Conservation (phyloP, 2,113 vertebrate species). For the Vulpes ferrilata region DNA sequence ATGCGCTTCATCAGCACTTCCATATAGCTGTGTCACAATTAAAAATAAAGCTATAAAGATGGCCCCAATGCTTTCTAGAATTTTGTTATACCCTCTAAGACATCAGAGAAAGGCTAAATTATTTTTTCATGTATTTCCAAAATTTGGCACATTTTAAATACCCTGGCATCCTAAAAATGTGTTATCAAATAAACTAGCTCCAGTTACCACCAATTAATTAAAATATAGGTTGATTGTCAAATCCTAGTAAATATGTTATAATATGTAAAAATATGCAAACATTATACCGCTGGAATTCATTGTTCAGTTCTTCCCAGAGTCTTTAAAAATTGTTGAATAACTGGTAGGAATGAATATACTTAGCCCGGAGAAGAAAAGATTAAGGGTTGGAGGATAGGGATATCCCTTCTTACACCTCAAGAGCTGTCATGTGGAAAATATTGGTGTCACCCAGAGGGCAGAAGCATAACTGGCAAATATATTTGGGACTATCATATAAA, state of each 20-base stretch:
- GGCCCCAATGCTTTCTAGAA: background rate
- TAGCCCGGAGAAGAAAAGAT: background rate
- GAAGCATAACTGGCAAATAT: background rate
- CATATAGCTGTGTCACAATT: background rate
- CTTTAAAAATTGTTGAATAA: background rate
- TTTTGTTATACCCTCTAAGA: background rate
- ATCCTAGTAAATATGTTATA: background rate
- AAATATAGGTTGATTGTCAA: background rate
- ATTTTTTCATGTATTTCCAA: background rate
- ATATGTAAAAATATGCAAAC: background rate
- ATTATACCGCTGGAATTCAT: background rate
- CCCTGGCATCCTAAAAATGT: background rate
- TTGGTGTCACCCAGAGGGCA: background rate
- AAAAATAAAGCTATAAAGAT: background rate
- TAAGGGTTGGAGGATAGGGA: background rate
- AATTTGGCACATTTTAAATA: constrained; percentile 37
- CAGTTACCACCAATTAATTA: background rate
- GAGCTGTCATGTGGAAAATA: background rate
- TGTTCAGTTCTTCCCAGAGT: background rate
- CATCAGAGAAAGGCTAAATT: background rate
- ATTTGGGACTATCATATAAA: background rate
- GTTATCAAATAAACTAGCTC: background rate
- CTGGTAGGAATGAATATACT: background rate
- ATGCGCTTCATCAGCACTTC: background rate
- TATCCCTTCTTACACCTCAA: background rate